These are phyloP conservation scores for Eurois occulta DNA, from an alignment of 2,888 invertebrate species.

Conservation along the genomic window DNA sequence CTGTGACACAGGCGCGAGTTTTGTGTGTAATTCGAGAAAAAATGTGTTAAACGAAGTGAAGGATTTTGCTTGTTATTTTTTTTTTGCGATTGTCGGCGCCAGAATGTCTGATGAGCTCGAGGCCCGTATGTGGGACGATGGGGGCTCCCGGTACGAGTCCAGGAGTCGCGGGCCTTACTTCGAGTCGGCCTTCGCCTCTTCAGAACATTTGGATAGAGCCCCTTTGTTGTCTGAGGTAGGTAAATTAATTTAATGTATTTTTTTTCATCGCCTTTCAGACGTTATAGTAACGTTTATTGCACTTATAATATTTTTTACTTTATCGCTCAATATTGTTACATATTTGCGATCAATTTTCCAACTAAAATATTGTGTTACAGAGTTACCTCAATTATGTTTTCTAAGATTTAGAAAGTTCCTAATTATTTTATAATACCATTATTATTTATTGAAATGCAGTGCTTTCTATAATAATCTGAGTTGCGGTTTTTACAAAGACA, in stretches of 20 bases:
- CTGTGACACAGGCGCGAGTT: slow-evolving; percentile 44
- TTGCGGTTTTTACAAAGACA: not conserved
- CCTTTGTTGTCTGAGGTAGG: slow-evolving; percentile 88
- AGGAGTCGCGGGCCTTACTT: slow-evolving; percentile 82
- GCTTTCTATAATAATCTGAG: slow-evolving; percentile 12
- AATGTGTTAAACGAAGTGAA: slow-evolving; percentile 71
- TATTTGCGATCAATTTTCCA: not conserved
- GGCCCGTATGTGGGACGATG: slow-evolving; percentile 89
- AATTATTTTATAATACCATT: not conserved
- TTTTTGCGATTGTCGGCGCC: slow-evolving; percentile 79
- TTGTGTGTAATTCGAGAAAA: slow-evolving; percentile 49
- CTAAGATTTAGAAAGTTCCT: slow-evolving; percentile 31
- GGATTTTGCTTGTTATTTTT: slow-evolving; percentile 58
- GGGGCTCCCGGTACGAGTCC: slow-evolving; percentile 83
- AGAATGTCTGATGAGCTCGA: slow-evolving; percentile 89
- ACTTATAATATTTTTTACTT: slow-evolving; percentile 12
- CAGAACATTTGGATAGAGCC: slow-evolving; percentile 86
- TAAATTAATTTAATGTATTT: slow-evolving; percentile 67
- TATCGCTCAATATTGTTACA: not conserved
- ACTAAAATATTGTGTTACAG: not conserved
- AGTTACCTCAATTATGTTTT: not conserved
- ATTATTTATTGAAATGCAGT: not conserved
- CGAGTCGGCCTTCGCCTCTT: slow-evolving; percentile 86
- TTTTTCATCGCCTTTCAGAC: slow-evolving; percentile 6
- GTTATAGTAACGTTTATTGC: slow-evolving; percentile 21